These are phyloP conservation scores for Euphysa ruthae DNA, from an alignment of 30 jellyfish, hydroid and myxozoan genomes.

Conservation along the genomic window DNA sequence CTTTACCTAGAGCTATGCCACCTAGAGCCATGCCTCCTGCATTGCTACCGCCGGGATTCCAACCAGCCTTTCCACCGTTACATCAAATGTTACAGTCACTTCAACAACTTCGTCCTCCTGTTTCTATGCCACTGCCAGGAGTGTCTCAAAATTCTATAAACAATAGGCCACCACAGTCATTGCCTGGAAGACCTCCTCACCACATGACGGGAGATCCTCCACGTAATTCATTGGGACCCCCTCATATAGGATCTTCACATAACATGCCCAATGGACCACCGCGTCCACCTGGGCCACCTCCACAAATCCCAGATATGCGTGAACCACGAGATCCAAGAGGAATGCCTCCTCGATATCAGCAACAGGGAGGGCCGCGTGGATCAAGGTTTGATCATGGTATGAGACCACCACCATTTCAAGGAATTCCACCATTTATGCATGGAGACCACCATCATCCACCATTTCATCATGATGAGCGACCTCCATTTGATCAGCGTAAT, in stretches of 20 bases:
- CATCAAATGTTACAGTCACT: neutral
- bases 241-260: neutral
- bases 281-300: neutral
- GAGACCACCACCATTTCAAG: neutral
- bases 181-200: neutral
- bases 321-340: conserved; percentile 8
- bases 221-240: neutral
- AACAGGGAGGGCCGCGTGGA: neutral
- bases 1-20: conserved; percentile 27
- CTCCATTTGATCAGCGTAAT: neutral
- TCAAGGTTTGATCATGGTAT: neutral
- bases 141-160: conserved; percentile 18
- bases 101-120: conserved; percentile 82
- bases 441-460: conserved; percentile 13
- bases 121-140: conserved; percentile 56
- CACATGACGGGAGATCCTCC: neutral
- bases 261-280: neutral
- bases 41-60: conserved; percentile 42
- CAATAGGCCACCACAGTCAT: conserved; percentile 22
- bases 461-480: neutral
- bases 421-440: conserved; percentile 2
- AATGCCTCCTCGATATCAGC: neutral
- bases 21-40: conserved; percentile 40
- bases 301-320: neutral
- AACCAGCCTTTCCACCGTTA: neutral